phyloP scores from a whole-genome alignment of 2,797 vertebrate genomes.

The Gymnothorax reevesii region DNA sequence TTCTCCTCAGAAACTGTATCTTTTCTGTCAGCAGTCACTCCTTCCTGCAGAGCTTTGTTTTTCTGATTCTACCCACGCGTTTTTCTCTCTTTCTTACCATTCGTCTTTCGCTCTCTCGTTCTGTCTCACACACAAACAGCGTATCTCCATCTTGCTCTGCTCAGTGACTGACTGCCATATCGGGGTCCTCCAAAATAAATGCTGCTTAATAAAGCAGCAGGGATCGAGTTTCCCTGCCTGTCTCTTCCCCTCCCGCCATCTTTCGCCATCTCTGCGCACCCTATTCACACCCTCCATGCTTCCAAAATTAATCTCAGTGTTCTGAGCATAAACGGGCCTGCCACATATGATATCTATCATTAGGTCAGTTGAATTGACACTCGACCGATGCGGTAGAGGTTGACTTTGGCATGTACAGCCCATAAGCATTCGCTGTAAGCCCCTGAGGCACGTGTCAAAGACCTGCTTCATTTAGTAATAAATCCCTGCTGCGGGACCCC shows the following conservation, averaged over 20 bases:
- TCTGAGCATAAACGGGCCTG: not conserved
- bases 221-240: not conserved
- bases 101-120: slow-evolving; percentile 53
- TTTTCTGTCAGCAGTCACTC: not conserved
- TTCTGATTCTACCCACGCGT: slow-evolving; percentile 53
- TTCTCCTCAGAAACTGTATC: not conserved
- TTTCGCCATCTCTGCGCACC: not conserved
- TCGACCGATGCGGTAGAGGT: not conserved
- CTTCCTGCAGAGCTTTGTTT: not conserved
- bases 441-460: not conserved
- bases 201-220: not conserved
- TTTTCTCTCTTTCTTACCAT: slow-evolving; percentile 51
- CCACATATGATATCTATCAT: not conserved
- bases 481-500: not conserved
- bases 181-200: slow-evolving; percentile 15
- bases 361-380: not conserved
- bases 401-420: not conserved
- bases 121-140: not conserved
- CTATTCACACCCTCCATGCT: not conserved
- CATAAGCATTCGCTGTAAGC: not conserved
- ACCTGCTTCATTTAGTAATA: not conserved
- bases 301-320: not conserved
- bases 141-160: slow-evolving; percentile 28
- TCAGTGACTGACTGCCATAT: slow-evolving; percentile 19
- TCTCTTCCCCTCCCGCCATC: not conserved